Conservation (phyloP, 2,113 vertebrate genomes). For the Tupaia tana region DNA sequence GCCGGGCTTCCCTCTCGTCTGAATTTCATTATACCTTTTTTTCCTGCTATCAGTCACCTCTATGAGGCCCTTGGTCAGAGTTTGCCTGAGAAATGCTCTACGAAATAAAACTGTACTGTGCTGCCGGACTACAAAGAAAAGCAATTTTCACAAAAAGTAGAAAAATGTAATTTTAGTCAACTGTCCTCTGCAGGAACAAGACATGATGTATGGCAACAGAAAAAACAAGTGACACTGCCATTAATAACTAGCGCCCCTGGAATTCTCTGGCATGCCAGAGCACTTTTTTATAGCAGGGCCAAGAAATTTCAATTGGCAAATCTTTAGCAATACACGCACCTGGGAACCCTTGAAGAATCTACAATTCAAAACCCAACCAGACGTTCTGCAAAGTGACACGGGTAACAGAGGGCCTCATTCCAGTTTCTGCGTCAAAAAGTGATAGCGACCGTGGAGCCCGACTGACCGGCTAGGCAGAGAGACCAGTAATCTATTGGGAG, state of each 20-base stretch:
- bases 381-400: slow-evolving; percentile 48
- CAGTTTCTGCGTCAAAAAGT: slow-evolving; percentile 23
- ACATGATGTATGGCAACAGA: slow-evolving; percentile 77
- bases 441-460: neutral
- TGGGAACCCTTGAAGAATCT: slow-evolving; percentile 55
- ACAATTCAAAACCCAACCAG: slow-evolving; percentile 64
- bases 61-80: neutral
- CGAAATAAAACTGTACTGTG: slow-evolving; percentile 60
- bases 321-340: slow-evolving; percentile 68
- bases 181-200: slow-evolving; percentile 79
- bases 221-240: slow-evolving; percentile 71
- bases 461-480: neutral
- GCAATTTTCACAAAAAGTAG: slow-evolving; percentile 76
- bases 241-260: slow-evolving; percentile 76
- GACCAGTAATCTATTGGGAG: neutral
- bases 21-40: neutral
- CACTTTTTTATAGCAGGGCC: slow-evolving; percentile 65
- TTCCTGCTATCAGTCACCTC: slow-evolving; percentile 13
- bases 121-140: slow-evolving; percentile 69
- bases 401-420: neutral
- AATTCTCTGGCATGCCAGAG: slow-evolving; percentile 63
- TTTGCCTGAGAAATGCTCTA: slow-evolving; percentile 47
- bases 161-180: slow-evolving; percentile 82
- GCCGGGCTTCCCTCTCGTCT: neutral
- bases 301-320: slow-evolving; percentile 76